Evolutionary conservation across 2,797 vertebrate genomes (phyloP), one percentile per base, ranked within the genome.

Genomic region (Philypnodon macrostomus): DNA sequence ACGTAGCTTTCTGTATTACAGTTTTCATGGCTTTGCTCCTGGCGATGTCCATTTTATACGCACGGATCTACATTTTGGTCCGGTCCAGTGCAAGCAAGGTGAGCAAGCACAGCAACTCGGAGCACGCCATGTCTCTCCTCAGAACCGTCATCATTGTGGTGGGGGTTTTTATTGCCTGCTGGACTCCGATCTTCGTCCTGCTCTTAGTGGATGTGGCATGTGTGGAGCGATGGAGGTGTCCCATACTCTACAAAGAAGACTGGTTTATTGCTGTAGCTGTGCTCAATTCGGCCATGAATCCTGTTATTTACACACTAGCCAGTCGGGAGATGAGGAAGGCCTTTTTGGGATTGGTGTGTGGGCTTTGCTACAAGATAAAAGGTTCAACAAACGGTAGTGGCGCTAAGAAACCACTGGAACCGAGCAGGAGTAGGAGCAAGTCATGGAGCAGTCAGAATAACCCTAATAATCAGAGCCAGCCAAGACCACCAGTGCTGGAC

Each of bases 231-330:
- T 79, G 51, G 36, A 78, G 80, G 24, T 96, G 91, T n/a, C 32
- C 75, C 1, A 35, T 97, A 68, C 85, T 98, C 17, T 93, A 92
- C 70, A 77, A 90, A 56, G 92, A 89, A 0, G 77, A 93, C 48
- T 95, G 94, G 92, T 98, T 98, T 73, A 92, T 98, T 23, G 84
- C 77, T 1, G 53, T 96, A 70, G 96, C 95, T 0, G 90, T 95
- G 55, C 89, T 98, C 65, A 98, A 98, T 81, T 98, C 95, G 0
- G 95, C 94, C 54, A 92, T 97, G 92, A 98, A 98, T 62, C 96
- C 96, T 0, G 21, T 98, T 47, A 98, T 98, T 73, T 98, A 98
- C 77, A 98, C 94, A 0, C 81, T 98, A 82, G 95, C 94, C 47
- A 98, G 95, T 74, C 92, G 93, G 24, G 95, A 98, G 83, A 97